A percentile compares a stretch with the other conserved stretches of the same genome.
Conservation (phyloP, 2,113 vertebrate species). For the Myocastor coypus region DNA sequence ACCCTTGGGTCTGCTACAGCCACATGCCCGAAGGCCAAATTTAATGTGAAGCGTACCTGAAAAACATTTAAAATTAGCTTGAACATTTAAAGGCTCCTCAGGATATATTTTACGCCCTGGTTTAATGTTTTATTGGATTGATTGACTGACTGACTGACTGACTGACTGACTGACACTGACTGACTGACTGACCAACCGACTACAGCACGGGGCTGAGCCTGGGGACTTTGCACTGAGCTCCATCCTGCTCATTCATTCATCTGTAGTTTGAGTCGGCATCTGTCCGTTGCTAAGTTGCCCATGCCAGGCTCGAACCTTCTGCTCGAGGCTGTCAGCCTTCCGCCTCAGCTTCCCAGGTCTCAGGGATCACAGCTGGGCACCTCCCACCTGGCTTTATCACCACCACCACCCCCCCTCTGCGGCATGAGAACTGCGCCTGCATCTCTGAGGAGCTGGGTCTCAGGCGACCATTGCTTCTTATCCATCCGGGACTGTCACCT, state of each 20-base stretch:
- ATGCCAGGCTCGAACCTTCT: not conserved
- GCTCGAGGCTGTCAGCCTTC: not conserved
- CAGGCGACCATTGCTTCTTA: not conserved
- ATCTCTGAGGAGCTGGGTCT: not conserved
- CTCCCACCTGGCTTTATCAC: not conserved
- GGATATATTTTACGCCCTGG: not conserved
- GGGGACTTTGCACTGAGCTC: no score
- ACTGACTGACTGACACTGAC: no score
- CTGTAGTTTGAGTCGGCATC: not conserved
- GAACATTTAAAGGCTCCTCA: not conserved
- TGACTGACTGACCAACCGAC: no score
- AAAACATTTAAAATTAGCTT: not conserved
- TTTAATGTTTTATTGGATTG: not conserved
- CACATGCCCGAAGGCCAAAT: not conserved
- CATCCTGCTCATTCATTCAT: no score
- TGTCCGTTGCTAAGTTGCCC: not conserved
- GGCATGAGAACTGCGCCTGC: not conserved
- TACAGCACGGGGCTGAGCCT: not conserved
- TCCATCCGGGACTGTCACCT: not conserved
- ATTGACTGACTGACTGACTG: not conserved
- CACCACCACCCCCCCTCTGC: not conserved
- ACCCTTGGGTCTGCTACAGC: not conserved
- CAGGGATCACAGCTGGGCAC: not conserved
- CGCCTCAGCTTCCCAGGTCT: not conserved
- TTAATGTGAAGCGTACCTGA: not conserved